phyloP scores from a whole-genome alignment of 2,113 vertebrate genomes.

The Chascanopsetta lugubris region DNA sequence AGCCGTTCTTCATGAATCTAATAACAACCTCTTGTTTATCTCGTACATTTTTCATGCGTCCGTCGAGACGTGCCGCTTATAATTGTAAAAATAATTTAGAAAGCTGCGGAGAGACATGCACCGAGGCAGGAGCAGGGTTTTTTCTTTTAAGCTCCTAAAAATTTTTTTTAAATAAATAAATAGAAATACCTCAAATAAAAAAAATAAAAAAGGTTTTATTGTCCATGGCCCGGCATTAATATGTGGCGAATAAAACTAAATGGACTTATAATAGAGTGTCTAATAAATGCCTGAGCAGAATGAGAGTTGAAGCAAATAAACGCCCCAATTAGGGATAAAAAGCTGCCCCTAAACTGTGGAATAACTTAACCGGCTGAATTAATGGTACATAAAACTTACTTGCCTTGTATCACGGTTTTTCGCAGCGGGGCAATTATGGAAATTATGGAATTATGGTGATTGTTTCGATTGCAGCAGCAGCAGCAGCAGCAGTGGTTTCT shows the following conservation, averaged over 20 bases:
- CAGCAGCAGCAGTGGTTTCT: slow-evolving; percentile 1
- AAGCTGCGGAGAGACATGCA: neutral
- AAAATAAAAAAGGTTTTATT: slow-evolving; percentile 4
- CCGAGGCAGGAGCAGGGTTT: accelerated
- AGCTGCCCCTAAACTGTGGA: slow-evolving; percentile 12
- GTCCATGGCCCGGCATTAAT: neutral
- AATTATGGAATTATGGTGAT: neutral
- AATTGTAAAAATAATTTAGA: slow-evolving; percentile 15
- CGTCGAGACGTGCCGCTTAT: neutral
- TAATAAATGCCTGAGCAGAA: slow-evolving; percentile 13
- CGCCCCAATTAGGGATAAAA: slow-evolving; percentile 12
- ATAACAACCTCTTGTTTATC: slow-evolving; percentile 18
- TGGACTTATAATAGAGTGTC: slow-evolving; percentile 1
- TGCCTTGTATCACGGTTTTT: slow-evolving; percentile 13
- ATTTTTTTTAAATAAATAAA: no score
- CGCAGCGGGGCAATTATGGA: neutral
- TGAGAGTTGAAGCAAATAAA: slow-evolving; percentile 23
- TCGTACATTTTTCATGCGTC: neutral
- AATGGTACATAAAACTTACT: neutral
- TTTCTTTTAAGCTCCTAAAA: slow-evolving; percentile 2
- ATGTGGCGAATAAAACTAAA: slow-evolving; percentile 18
- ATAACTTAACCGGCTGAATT: slow-evolving; percentile 4
- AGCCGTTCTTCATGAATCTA: slow-evolving; percentile 1
- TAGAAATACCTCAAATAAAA: no score
- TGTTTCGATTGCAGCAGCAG: neutral